A percentile compares a stretch with the other conserved stretches of the same genome.
These are phyloP conservation scores for Hyposmocoma kahamanoa DNA, from an alignment of 1,140 invertebrate species.

Conservation along the genomic window DNA sequence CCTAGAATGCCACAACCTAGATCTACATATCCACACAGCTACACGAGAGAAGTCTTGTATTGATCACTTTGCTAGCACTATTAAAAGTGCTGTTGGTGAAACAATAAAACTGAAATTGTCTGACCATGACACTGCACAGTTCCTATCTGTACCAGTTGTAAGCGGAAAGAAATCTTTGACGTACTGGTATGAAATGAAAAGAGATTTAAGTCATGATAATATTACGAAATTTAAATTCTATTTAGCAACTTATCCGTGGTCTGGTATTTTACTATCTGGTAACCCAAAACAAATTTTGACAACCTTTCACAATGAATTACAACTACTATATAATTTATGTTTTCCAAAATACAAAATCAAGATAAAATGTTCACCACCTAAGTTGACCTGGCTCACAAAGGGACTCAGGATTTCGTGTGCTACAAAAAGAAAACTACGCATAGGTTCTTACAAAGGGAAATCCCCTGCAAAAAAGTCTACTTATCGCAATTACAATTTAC, in stretches of 20 bases:
- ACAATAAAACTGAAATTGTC: neutral
- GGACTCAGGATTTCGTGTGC: neutral
- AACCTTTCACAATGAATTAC: neutral
- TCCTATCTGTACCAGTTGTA: neutral
- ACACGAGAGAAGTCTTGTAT: neutral
- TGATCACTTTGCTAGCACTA: conserved; percentile 1
- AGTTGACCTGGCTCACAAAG: conserved; percentile 5
- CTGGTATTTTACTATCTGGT: neutral
- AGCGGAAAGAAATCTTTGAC: neutral
- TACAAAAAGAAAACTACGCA: conserved; percentile 2
- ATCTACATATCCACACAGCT: neutral
- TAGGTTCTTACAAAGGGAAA: neutral
- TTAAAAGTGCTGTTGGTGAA: neutral
- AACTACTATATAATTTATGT: neutral
- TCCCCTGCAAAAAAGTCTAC: neutral
- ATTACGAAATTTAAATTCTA: neutral
- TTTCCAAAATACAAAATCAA: neutral
- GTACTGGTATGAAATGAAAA: neutral
- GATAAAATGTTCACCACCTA: neutral
- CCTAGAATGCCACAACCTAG: no score
- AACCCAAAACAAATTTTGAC: neutral
- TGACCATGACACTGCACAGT: neutral
- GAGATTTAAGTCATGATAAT: neutral
- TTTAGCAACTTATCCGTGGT: neutral
- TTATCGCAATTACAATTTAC: neutral